Evolutionary conservation across 2,888 invertebrate genomes (phyloP), one percentile per base, ranked within the genome.

Genomic region (Ectemnius continuus): DNA sequence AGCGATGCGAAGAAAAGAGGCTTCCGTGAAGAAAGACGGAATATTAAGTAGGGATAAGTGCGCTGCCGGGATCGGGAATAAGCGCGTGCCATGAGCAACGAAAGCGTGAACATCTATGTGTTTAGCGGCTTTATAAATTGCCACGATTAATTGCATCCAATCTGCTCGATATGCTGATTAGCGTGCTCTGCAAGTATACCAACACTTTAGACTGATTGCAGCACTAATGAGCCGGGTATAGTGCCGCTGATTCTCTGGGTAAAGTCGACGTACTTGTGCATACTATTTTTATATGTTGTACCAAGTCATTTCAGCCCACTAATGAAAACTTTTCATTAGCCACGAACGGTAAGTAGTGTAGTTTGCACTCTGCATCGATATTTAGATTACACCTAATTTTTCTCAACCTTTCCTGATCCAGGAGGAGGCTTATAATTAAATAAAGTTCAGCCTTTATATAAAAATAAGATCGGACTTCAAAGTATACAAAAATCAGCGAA

Each of bases 91-190:
- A 57, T 14, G 63, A 65, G 73, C 69, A 76, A 81, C 82, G 85
- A 87, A 86, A 87, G 86, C 85, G 87, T 85, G 75, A 85, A 87
- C 79, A 84, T 87, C 83, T 82, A 82, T 78, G 83, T 86, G 85
- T 80, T 86, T 87, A 85, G 78, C 66, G 65, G 73, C 73, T 73
- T 77, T 79, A 80, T 81, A 82, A 82, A 82, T 81, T 75, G 73
- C 79, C 78, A 77, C 82, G 84, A 78, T 86, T 87, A 86, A 77
- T 79, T 75, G 73, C 47, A 23, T 23, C 3, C 70, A 65, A 70
- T 70, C 26, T 70, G 63, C 73, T 72, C 74, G 58, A 65, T 59
- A 52, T 45, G 48, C 62, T 83, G 81, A 70, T 83, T 83, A 83
- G 62, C 70, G 69, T 36, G 14, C 46, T 64, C 52, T 65, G 80